Evolutionary conservation across 1,140 invertebrate species (phyloP).

Genomic region (Ceratosolen solmsi): DNA sequence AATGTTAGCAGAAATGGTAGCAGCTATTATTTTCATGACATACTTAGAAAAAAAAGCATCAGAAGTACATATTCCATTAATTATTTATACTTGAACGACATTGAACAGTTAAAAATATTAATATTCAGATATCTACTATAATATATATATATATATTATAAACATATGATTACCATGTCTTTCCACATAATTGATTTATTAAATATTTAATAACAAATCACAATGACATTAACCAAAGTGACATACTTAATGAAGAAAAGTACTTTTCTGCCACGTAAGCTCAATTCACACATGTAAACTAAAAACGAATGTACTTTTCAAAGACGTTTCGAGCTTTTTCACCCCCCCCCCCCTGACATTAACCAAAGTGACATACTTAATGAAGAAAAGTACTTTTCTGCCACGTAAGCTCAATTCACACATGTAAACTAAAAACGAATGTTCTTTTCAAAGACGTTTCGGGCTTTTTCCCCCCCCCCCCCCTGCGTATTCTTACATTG

Average conservation of each 20-base stretch:
- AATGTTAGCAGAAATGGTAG: too few species aligned
- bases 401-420: not conserved
- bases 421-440: conserved; percentile 43
- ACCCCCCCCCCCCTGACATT: not conserved
- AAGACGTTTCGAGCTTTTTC: conserved; percentile 32
- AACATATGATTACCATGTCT: too few species aligned
- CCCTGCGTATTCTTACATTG: not conserved
- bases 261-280: conserved; percentile 2
- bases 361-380: not conserved
- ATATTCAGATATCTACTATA: too few species aligned
- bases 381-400: conserved; percentile 1
- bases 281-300: conserved; percentile 29
- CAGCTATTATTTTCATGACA: too few species aligned
- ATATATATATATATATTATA: too few species aligned
- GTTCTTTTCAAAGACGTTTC: conserved; percentile 29
- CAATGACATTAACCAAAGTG: too few species aligned
- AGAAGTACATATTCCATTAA: too few species aligned
- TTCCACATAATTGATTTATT: too few species aligned
- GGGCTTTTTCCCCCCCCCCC: conserved; percentile 14
- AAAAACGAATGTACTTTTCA: conserved; percentile 29
- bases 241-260: not conserved
- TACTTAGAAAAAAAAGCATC: too few species aligned
- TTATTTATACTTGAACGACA: too few species aligned
- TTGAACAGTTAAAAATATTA: too few species aligned
- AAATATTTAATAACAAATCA: too few species aligned